These are phyloP conservation scores for Meriones unguiculatus DNA, from an alignment of 2,113 vertebrate species.

Conservation along the genomic window DNA sequence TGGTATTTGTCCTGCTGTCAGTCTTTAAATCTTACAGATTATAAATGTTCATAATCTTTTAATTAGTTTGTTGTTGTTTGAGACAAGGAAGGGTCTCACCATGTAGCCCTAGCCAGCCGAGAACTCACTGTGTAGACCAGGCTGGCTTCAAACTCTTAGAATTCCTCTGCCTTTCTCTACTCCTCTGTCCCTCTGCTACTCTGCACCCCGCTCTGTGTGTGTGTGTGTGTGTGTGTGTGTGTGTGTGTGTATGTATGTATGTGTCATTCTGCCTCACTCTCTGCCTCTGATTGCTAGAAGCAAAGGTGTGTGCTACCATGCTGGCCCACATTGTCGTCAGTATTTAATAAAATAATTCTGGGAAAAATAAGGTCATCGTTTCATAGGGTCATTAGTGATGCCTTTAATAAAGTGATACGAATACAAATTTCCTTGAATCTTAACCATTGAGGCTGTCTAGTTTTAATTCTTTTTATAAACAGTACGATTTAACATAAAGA, in stretches of 20 bases:
- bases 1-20: neutral
- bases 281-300: neutral
- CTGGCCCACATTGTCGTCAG: neutral
- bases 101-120: neutral
- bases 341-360: neutral
- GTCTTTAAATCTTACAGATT: neutral
- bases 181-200: neutral
- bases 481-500: no score
- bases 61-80: neutral
- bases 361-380: neutral
- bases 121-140: neutral
- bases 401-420: neutral
- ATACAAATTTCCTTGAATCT: neutral
- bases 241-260: no score
- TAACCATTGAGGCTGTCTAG: neutral
- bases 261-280: neutral
- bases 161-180: neutral
- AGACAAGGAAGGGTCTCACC: neutral
- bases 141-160: neutral
- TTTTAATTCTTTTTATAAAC: no score
- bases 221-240: no score
- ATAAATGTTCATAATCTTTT: neutral
- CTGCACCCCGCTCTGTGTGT: neutral
- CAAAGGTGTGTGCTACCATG: neutral
- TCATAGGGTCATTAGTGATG: neutral